A percentile compares a stretch with the other conserved stretches of the same genome.
Evolutionary conservation across 2,113 vertebrate species (phyloP).

Genomic region (Bothrops jararaca): DNA sequence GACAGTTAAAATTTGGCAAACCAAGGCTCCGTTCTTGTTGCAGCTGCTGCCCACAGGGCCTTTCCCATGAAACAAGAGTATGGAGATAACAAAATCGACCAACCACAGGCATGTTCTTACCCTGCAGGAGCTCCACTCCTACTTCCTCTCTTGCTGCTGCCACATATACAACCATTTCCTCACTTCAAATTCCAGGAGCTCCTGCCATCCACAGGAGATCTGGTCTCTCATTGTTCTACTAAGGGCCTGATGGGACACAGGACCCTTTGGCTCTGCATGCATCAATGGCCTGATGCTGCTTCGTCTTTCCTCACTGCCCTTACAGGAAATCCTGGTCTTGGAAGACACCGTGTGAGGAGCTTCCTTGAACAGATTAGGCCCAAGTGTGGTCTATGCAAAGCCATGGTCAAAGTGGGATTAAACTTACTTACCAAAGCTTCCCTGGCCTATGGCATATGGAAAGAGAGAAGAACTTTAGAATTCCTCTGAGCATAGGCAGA

Average conservation of each 20-base stretch:
- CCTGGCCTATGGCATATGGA: too few relatives aligned
- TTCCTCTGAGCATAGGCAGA: not conserved
- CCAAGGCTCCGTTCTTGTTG: not conserved
- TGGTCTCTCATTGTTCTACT: not conserved
- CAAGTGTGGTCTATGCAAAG: too few relatives aligned
- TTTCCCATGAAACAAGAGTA: constrained; percentile 14
- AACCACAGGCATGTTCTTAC: constrained; percentile 5
- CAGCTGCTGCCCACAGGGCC: constrained; percentile 21
- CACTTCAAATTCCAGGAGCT: not conserved
- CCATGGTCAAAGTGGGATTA: not conserved
- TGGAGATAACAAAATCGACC: constrained; percentile 27
- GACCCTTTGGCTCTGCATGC: not conserved
- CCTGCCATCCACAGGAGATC: not conserved
- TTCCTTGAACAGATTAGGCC: not conserved
- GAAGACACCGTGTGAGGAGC: not conserved
- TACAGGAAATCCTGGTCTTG: not conserved
- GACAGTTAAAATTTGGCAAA: constrained; percentile 17
- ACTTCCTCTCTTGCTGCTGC: constrained; percentile 1
- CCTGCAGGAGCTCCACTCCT: not conserved
- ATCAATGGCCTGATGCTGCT: not conserved
- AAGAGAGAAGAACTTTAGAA: not conserved
- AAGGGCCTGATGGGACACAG: not conserved
- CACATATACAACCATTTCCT: not conserved
- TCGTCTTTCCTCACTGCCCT: not conserved
- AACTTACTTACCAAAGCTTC: not conserved